Percentiles rank a stretch among this genome's conserved stretches.
Evolutionary conservation across 2,888 invertebrate species (phyloP).

Genomic region (Leptinotarsa tumamoca): DNA sequence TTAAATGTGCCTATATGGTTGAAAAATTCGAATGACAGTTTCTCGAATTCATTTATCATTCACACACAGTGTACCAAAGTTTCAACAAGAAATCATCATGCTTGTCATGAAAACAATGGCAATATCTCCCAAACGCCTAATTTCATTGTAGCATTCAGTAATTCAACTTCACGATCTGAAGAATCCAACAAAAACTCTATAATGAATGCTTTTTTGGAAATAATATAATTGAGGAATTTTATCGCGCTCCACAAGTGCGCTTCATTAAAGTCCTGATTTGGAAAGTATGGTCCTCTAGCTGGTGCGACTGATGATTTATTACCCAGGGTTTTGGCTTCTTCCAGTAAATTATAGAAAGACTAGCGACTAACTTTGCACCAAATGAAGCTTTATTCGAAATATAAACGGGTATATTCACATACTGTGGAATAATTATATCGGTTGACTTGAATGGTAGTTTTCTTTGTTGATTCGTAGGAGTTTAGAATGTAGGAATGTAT

Average conservation of each 20-base stretch:
- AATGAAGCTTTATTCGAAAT: slow-evolving; percentile 5
- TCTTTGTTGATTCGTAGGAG: too few relatives aligned
- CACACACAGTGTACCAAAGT: too few relatives aligned
- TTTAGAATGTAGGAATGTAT: too few relatives aligned
- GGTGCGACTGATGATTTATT: slow-evolving; percentile 21
- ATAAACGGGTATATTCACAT: too few relatives aligned
- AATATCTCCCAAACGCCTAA: not conserved
- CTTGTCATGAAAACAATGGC: too few relatives aligned
- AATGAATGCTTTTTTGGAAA: slow-evolving; percentile 50
- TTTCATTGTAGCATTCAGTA: not conserved
- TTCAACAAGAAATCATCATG: too few relatives aligned
- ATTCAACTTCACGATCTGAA: slow-evolving; percentile 12
- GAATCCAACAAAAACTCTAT: slow-evolving; percentile 48
- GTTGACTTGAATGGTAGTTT: too few relatives aligned
- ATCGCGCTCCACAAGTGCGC: slow-evolving; percentile 44
- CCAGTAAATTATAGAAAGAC: slow-evolving; percentile 25
- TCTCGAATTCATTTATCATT: too few relatives aligned
- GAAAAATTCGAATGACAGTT: too few relatives aligned
- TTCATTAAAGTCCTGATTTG: slow-evolving; percentile 43
- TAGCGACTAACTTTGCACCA: slow-evolving; percentile 29
- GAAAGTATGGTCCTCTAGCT: slow-evolving; percentile 39
- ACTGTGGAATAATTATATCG: too few relatives aligned
- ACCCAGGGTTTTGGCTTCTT: slow-evolving; percentile 3
- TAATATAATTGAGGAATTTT: slow-evolving; percentile 52
- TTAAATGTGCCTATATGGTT: too few relatives aligned